A percentile compares a stretch with the other conserved stretches of the same genome.
These are phyloP conservation scores for Morpho helenor DNA, from an alignment of 2,888 invertebrate species.

Conservation along the genomic window DNA sequence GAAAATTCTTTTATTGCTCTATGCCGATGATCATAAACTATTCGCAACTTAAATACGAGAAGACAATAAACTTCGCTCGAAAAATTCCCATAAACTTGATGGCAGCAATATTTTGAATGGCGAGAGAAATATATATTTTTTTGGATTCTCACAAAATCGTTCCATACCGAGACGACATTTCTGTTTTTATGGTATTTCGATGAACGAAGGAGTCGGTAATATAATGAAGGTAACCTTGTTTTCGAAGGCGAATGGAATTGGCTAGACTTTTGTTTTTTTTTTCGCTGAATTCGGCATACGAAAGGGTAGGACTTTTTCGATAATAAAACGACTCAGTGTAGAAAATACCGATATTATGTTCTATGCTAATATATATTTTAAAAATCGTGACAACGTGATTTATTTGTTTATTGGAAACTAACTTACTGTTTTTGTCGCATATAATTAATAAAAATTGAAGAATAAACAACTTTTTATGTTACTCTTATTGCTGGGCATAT, in stretches of 20 bases:
- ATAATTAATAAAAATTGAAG: no score
- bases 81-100: constrained; percentile 39
- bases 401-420: no score
- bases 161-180: constrained; percentile 20
- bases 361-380: no score
- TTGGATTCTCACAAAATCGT: constrained; percentile 27
- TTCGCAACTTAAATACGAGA: constrained; percentile 13
- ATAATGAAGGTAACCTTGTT: constrained; percentile 6
- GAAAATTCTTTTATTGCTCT: constrained; percentile 4
- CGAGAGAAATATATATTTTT: constrained; percentile 16
- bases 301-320: no score
- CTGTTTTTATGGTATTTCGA: constrained; percentile 16
- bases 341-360: no score
- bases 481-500: no score
- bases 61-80: constrained; percentile 36
- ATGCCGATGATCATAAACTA: constrained; percentile 17
- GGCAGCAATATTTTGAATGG: constrained; percentile 20
- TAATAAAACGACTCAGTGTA: no score
- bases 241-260: constrained; percentile 6
- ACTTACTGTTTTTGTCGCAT: no score
- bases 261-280: constrained; percentile 2
- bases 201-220: constrained; percentile 5
- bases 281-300: background rate
- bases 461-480: no score
- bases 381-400: no score